Conservation (phyloP, 92 coral and sea anemone species). For the Palythoa heliodiscus region DNA sequence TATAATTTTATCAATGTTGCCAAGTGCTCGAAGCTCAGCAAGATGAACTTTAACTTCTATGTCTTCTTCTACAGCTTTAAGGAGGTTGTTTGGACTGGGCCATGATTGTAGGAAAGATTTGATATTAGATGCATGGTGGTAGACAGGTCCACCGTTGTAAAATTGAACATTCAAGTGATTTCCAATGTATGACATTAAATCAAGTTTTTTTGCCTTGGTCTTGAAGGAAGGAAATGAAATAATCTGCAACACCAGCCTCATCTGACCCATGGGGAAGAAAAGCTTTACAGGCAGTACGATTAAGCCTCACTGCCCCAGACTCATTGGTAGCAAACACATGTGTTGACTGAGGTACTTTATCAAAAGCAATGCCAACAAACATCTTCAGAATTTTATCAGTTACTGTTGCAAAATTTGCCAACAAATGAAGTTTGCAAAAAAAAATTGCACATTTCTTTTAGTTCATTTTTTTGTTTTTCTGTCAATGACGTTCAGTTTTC, state of each 20-base stretch:
- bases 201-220: conserved; percentile 34
- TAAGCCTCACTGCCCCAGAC: not conserved
- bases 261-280: too few species aligned
- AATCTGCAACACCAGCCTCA: conserved; percentile 27
- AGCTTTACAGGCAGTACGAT: too few species aligned
- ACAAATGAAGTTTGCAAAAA: too few species aligned
- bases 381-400: too few species aligned
- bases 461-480: too few species aligned
- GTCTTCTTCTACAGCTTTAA: conserved; percentile 42
- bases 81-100: conserved; percentile 40
- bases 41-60: conserved; percentile 38
- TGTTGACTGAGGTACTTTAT: too few species aligned
- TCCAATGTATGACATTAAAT: conserved; percentile 43
- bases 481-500: too few species aligned
- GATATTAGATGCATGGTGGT: conserved; percentile 7
- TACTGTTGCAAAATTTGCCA: too few species aligned
- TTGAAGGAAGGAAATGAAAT: conserved; percentile 6
- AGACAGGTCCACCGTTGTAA: conserved; percentile 43
- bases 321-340: too few species aligned
- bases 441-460: too few species aligned
- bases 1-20: conserved; percentile 33
- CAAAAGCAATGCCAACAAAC: too few species aligned
- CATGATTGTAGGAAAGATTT: not conserved
- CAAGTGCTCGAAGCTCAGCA: conserved; percentile 39
- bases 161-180: conserved; percentile 34